These are phyloP conservation scores for Elymnias hypermnestra DNA, from an alignment of 1,140 invertebrate species.

Conservation along the genomic window DNA sequence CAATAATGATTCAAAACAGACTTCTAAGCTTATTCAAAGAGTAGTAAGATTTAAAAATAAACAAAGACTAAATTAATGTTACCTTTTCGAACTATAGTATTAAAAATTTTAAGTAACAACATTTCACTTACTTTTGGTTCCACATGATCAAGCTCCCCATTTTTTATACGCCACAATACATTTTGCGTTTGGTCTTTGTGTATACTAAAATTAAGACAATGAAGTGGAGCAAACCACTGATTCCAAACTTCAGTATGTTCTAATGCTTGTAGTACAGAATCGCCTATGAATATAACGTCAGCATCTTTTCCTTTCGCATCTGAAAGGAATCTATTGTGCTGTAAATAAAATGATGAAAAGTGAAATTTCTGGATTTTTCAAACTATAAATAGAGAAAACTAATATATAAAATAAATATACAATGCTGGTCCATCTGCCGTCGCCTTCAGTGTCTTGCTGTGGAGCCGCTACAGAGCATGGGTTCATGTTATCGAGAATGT, in stretches of 20 bases:
- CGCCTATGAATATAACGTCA: conserved; percentile 93
- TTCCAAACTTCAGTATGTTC: conserved; percentile 89
- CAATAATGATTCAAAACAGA: too few relatives aligned
- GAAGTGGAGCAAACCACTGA: conserved; percentile 89
- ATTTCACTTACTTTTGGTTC: conserved; percentile 84
- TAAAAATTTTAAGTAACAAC: too few relatives aligned
- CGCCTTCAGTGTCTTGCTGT: conserved; percentile 80
- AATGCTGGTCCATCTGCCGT: conserved; percentile 82
- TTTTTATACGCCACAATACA: conserved; percentile 91
- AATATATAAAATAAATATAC: conserved; percentile 51
- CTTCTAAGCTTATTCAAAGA: too few relatives aligned
- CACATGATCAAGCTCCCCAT: conserved; percentile 92
- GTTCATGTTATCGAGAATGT: conserved; percentile 1
- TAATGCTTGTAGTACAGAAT: conserved; percentile 88
- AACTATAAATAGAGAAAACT: not conserved
- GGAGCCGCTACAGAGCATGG: conserved; percentile 78
- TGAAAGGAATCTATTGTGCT: conserved; percentile 89
- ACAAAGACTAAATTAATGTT: too few relatives aligned
- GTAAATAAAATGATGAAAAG: conserved; percentile 42
- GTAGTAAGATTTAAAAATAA: too few relatives aligned
- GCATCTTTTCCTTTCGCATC: conserved; percentile 91
- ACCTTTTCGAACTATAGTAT: too few relatives aligned
- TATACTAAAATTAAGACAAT: conserved; percentile 94
- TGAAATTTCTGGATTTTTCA: not conserved
- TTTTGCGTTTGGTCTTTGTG: conserved; percentile 91